These are phyloP conservation scores for Gymnorhina tibicen DNA, from an alignment of 2,113 vertebrate genomes.

Conservation along the genomic window DNA sequence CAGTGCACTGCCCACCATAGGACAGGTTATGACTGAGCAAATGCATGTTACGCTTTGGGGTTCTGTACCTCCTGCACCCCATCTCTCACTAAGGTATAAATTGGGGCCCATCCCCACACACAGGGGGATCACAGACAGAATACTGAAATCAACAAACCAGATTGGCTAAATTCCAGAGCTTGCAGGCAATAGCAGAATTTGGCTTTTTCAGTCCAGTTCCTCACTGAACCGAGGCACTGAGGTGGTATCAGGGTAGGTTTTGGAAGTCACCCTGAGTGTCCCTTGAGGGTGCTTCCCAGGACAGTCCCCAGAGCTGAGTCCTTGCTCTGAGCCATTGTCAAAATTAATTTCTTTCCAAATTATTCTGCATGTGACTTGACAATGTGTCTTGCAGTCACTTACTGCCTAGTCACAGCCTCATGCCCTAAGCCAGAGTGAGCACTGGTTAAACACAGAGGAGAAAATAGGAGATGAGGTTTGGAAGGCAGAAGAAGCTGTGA, in stretches of 20 bases:
- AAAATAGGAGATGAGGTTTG: not conserved
- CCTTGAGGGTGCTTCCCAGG: not conserved
- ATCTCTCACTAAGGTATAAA: fast-evolving
- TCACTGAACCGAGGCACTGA: not conserved
- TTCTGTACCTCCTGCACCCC: not conserved
- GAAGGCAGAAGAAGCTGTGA: not conserved
- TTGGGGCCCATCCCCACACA: fast-evolving
- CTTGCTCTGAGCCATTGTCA: not conserved
- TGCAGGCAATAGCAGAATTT: not conserved
- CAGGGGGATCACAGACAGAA: not conserved
- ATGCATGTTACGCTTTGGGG: not conserved
- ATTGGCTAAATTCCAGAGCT: not conserved
- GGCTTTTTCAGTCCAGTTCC: not conserved
- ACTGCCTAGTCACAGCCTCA: not conserved
- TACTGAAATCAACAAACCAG: not conserved
- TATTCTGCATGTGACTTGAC: not conserved
- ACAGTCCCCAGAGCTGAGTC: not conserved
- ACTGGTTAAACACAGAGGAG: not conserved
- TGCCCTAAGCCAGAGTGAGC: not conserved
- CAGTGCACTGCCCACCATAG: not conserved
- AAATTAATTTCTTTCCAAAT: not conserved
- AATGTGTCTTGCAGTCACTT: not conserved
- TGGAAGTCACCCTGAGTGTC: not conserved
- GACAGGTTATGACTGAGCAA: not conserved
- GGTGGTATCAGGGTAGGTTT: not conserved